Conservation (phyloP, 1,140 invertebrate species). For the Lasaia peninsularis region DNA sequence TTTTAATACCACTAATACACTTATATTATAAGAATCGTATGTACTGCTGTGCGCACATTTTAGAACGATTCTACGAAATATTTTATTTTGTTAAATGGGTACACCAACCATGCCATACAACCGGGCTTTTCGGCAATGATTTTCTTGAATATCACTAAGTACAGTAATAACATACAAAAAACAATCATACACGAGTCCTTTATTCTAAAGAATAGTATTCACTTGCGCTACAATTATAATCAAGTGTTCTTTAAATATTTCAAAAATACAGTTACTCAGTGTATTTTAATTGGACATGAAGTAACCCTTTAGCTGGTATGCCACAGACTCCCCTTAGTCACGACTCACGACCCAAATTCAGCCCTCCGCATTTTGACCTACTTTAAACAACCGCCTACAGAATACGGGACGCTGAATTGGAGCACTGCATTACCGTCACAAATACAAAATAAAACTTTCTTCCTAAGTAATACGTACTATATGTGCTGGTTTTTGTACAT, state of each 20-base stretch:
- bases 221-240: not conserved
- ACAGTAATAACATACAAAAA: not conserved
- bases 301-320: constrained; percentile 28
- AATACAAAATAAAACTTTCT: constrained; percentile 18
- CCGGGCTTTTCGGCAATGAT: no score
- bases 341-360: constrained; percentile 65
- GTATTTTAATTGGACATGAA: constrained; percentile 9
- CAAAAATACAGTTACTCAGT: not conserved
- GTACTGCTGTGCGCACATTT: no score
- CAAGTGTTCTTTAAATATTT: not conserved
- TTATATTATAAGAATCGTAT: no score
- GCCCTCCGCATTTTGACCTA: constrained; percentile 68
- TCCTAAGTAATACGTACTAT: no score
- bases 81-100: no score
- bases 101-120: no score
- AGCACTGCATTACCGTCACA: constrained; percentile 62
- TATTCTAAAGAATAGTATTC: not conserved
- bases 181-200: not conserved
- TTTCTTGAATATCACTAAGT: no score
- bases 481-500: no score
- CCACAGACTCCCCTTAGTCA: constrained; percentile 44
- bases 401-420: constrained; percentile 63
- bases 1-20: no score
- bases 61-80: no score
- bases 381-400: constrained; percentile 63